A percentile compares a stretch with the other conserved stretches of the same genome.
Evolutionary conservation across 1,140 invertebrate species (phyloP).

Genomic region (Delia radicum): DNA sequence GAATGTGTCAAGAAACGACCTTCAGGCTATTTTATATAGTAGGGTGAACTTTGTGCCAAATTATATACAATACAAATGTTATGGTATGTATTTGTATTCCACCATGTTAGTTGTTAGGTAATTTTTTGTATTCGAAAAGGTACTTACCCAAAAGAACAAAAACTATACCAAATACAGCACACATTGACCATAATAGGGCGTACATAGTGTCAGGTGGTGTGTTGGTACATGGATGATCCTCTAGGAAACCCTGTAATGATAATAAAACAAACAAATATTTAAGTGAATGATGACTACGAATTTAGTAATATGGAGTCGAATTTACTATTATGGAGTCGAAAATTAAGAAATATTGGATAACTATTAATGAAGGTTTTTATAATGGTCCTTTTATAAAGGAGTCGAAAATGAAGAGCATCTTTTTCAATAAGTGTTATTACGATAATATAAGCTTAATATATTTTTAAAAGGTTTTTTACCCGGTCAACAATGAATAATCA

Average conservation of each 20-base stretch:
- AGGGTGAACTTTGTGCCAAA: conserved; percentile 10
- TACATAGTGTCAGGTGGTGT: conserved; percentile 48
- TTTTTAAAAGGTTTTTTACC: too few species aligned
- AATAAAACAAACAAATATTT: conserved; percentile 12
- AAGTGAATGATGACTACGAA: too few species aligned
- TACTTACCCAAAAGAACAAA: conserved; percentile 63
- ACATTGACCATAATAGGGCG: conserved; percentile 51
- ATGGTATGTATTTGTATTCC: background rate
- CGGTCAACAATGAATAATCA: too few species aligned
- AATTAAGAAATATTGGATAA: too few species aligned
- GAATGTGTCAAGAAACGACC: conserved; percentile 2
- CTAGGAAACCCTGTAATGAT: conserved; percentile 44
- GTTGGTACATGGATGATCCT: conserved; percentile 46
- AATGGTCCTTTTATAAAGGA: too few species aligned
- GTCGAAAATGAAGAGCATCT: too few species aligned
- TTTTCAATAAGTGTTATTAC: too few species aligned
- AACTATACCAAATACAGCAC: conserved; percentile 61
- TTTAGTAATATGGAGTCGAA: too few species aligned
- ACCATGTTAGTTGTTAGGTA: background rate
- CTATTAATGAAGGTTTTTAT: too few species aligned
- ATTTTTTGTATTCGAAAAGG: background rate
- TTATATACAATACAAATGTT: background rate
- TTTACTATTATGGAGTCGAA: too few species aligned
- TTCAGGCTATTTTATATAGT: conserved; percentile 9
- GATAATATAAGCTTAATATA: too few species aligned